These are phyloP conservation scores for Ascaphus truei DNA, from an alignment of 2,113 vertebrate genomes.

Conservation along the genomic window DNA sequence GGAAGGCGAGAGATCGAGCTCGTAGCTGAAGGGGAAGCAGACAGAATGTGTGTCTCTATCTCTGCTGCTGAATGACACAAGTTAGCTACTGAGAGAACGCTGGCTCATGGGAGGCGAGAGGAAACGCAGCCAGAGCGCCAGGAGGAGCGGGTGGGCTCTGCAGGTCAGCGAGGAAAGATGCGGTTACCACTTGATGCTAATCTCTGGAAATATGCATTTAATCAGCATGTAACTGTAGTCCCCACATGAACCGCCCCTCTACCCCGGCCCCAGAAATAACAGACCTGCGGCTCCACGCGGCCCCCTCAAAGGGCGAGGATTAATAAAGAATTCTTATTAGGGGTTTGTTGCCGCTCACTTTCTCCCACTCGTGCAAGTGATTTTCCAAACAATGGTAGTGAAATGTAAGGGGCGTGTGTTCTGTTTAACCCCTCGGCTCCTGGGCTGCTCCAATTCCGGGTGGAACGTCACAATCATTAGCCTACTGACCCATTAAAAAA, in stretches of 20 bases:
- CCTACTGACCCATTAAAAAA: too few relatives aligned
- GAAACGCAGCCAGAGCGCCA: not conserved
- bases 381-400: not conserved
- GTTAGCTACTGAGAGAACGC: not conserved
- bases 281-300: conserved; percentile 13
- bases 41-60: not conserved
- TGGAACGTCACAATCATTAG: too few relatives aligned
- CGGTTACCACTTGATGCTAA: conserved; percentile 31
- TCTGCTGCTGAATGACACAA: not conserved
- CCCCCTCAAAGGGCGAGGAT: not conserved
- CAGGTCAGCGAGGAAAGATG: conserved; percentile 30
- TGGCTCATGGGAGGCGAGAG: conserved; percentile 1
- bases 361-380: not conserved
- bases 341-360: not conserved
- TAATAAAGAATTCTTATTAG: conserved; percentile 12
- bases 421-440: too few relatives aligned
- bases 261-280: conserved; percentile 22
- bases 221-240: conserved; percentile 22
- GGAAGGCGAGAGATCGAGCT: not conserved
- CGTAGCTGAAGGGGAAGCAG: not conserved
- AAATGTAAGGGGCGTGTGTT: too few relatives aligned
- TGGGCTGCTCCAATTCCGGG: too few relatives aligned
- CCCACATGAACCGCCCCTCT: not conserved
- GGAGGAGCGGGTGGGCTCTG: not conserved
- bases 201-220: conserved; percentile 33